Conservation (phyloP, 2,797 vertebrate genomes). For the Pseudotriccus pelzelni region DNA sequence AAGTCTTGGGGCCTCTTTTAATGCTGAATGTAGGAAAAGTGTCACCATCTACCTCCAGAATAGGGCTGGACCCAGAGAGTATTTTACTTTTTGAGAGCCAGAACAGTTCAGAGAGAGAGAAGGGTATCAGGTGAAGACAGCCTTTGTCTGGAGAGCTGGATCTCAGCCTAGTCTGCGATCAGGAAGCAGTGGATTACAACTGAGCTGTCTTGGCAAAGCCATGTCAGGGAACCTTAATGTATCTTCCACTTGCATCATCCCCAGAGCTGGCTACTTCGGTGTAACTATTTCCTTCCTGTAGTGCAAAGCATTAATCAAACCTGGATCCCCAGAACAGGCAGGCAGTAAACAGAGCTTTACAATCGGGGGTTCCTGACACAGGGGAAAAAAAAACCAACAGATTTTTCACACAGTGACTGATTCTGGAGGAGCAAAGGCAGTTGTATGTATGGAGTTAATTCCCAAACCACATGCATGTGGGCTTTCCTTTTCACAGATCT, state of each 20-base stretch:
- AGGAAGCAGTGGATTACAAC: not conserved
- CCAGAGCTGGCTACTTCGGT: not conserved
- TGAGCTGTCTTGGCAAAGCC: not conserved
- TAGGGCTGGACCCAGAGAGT: not conserved
- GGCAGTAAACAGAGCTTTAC: not conserved
- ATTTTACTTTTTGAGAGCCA: not conserved
- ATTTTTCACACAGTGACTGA: not conserved
- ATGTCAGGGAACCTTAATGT: not conserved
- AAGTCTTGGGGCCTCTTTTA: not conserved
- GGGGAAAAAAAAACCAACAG: fast-evolving
- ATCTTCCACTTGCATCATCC: not conserved
- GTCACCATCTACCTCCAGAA: not conserved
- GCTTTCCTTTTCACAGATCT: not conserved
- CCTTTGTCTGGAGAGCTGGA: not conserved
- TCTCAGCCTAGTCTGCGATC: not conserved
- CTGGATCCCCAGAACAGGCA: not conserved
- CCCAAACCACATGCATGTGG: not conserved
- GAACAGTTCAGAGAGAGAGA: not conserved
- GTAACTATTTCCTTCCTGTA: not conserved
- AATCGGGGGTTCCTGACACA: not conserved
- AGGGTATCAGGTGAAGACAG: not conserved
- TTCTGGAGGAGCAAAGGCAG: not conserved
- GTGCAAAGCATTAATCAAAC: not conserved
- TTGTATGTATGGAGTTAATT: not conserved
- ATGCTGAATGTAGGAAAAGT: not conserved